These are phyloP conservation scores for Drosophila nigritarsus DNA, from an alignment of 2,888 invertebrate genomes.

Conservation along the genomic window DNA sequence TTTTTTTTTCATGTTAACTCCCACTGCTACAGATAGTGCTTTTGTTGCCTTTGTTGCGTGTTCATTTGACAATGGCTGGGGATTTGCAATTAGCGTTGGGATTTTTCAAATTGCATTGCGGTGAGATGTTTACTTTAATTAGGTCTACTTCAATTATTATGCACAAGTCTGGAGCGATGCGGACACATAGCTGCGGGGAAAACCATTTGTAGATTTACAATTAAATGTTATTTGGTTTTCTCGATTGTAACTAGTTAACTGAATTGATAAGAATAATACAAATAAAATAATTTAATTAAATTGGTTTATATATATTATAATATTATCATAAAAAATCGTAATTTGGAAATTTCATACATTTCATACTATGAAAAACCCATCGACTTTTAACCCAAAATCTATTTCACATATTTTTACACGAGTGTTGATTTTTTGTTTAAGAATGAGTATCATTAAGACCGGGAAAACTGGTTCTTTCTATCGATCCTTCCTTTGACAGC, in stretches of 20 bases:
- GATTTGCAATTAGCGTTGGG: conserved; percentile 4
- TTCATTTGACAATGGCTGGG: conserved; percentile 15
- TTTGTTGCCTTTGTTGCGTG: conserved; percentile 28
- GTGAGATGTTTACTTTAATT: conserved; percentile 28
- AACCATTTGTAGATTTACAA: neutral
- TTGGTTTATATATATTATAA: neutral
- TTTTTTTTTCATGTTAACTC: neutral
- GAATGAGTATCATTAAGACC: too few species aligned
- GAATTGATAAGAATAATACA: neutral
- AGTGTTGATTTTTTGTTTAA: neutral
- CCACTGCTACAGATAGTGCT: neutral
- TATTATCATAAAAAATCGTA: too few species aligned
- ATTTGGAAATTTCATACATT: neutral
- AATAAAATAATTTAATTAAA: neutral
- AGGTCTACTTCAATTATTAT: conserved; percentile 25
- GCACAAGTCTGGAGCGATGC: neutral
- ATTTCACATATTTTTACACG: neutral
- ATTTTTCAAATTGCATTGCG: conserved; percentile 5
- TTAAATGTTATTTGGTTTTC: neutral
- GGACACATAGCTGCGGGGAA: neutral
- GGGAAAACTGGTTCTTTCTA: too few species aligned
- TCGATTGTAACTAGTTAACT: neutral
- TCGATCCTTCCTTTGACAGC: too few species aligned
- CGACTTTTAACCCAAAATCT: neutral
- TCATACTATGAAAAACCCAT: neutral